Percentiles rank a stretch among this genome's conserved stretches.
Evolutionary conservation across 2,888 invertebrate species (phyloP).

Genomic region (Nomada fucata): DNA sequence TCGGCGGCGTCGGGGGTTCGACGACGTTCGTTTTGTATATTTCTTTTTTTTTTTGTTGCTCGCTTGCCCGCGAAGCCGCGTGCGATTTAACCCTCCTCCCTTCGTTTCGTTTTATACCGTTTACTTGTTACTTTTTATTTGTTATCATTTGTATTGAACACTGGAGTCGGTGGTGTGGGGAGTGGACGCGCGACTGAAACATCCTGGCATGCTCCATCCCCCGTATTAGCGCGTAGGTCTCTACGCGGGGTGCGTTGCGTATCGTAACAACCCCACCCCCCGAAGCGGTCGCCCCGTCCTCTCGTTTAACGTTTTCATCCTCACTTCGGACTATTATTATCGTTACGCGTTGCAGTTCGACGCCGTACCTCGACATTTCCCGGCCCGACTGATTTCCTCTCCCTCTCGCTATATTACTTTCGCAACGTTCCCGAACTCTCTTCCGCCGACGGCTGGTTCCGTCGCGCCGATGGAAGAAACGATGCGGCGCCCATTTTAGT

Average conservation of each 20-base stretch:
- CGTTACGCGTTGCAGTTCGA: not conserved
- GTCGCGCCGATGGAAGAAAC: slow-evolving; percentile 40
- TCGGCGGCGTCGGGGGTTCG: slow-evolving; percentile 47
- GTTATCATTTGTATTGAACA: slow-evolving; percentile 79
- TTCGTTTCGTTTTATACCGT: slow-evolving; percentile 40
- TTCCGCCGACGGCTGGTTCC: slow-evolving; percentile 33
- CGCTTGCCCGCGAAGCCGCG: slow-evolving; percentile 46
- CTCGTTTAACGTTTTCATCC: not conserved
- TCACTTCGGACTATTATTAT: slow-evolving; percentile 9
- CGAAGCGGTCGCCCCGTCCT: slow-evolving; percentile 48
- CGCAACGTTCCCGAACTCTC: slow-evolving; percentile 24
- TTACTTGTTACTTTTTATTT: slow-evolving; percentile 57
- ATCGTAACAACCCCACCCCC: slow-evolving; percentile 50
- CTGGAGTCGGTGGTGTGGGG: slow-evolving; percentile 84
- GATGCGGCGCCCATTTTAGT: slow-evolving; percentile 22
- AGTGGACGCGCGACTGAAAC: slow-evolving; percentile 67
- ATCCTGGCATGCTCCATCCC: slow-evolving; percentile 61
- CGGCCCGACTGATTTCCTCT: not conserved
- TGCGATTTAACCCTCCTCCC: slow-evolving; percentile 39
- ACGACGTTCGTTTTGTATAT: slow-evolving; percentile 44
- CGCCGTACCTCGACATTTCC: not conserved
- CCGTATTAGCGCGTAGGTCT: slow-evolving; percentile 75
- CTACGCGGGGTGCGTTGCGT: slow-evolving; percentile 75
- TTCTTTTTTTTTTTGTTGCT: not conserved
- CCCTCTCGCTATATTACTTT: not conserved